phyloP scores from a whole-genome alignment of 2,113 vertebrate genomes.

The Falco punctatus region DNA sequence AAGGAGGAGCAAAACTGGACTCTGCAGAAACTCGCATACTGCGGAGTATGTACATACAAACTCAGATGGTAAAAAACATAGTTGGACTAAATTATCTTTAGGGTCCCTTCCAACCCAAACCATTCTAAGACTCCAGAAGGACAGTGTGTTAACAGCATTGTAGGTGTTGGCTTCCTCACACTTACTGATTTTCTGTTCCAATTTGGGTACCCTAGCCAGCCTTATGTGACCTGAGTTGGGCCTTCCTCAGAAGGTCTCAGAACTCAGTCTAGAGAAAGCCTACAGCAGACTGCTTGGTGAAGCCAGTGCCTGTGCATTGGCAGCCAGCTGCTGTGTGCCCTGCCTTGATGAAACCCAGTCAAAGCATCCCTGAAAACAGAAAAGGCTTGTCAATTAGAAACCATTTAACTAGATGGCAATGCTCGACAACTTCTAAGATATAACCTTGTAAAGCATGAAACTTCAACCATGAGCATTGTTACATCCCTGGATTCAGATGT shows the following conservation, averaged over 20 bases:
- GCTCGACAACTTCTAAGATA: neutral
- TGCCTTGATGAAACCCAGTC: neutral
- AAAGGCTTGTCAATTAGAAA: neutral
- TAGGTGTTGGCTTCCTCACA: neutral
- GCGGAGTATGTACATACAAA: no score
- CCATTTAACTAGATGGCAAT: neutral
- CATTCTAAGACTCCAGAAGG: neutral
- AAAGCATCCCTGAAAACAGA: neutral
- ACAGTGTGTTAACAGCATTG: neutral
- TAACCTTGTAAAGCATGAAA: neutral
- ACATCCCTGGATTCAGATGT: neutral
- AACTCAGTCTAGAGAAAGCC: neutral
- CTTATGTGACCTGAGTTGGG: neutral
- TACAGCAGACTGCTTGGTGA: neutral
- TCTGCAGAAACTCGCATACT: neutral
- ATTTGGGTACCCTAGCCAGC: neutral
- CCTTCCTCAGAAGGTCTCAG: neutral
- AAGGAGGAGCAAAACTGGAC: neutral
- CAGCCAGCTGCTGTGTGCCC: neutral
- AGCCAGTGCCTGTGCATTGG: accelerated
- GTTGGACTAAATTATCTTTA: neutral
- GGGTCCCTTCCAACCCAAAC: neutral
- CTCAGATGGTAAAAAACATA: neutral
- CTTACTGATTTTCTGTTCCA: neutral
- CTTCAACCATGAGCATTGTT: neutral